Conservation (phyloP, 1,140 invertebrate species). For the Maconellicoccus hirsutus region DNA sequence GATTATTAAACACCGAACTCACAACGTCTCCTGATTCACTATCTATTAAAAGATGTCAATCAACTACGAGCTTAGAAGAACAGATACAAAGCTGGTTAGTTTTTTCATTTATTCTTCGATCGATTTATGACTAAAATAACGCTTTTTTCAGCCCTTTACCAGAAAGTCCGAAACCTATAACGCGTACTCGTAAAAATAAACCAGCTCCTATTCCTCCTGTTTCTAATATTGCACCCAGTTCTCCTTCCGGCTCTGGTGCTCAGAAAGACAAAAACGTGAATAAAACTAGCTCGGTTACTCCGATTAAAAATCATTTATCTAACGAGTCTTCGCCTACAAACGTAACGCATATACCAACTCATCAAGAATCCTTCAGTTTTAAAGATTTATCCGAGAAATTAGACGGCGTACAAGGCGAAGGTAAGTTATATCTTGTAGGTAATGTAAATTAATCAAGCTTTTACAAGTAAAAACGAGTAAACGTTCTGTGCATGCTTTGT, state of each 20-base stretch:
- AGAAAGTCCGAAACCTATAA: constrained; percentile 57
- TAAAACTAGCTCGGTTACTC: not conserved
- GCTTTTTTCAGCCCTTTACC: constrained; percentile 45
- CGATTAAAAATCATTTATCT: not conserved
- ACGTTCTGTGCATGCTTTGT: no score
- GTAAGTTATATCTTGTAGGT: not conserved
- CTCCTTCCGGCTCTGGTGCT: not conserved
- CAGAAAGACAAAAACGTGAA: not conserved
- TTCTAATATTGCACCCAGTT: not conserved
- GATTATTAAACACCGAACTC: not conserved
- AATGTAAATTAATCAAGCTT: no score
- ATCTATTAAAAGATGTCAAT: constrained; percentile 49
- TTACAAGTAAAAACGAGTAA: no score
- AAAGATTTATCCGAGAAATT: not conserved
- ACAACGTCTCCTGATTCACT: constrained; percentile 13
- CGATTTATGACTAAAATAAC: constrained; percentile 18
- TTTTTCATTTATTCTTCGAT: constrained; percentile 12
- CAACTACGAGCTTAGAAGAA: constrained; percentile 47
- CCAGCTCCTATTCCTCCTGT: constrained; percentile 52
- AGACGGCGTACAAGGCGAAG: not conserved
- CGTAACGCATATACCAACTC: not conserved
- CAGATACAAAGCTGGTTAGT: constrained; percentile 30
- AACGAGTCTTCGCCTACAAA: not conserved
- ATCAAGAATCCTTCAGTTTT: constrained; percentile 10
- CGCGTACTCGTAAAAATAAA: constrained; percentile 53